These are phyloP conservation scores for Scophthalmus maximus DNA, from an alignment of 2,113 vertebrate species.

Conservation along the genomic window DNA sequence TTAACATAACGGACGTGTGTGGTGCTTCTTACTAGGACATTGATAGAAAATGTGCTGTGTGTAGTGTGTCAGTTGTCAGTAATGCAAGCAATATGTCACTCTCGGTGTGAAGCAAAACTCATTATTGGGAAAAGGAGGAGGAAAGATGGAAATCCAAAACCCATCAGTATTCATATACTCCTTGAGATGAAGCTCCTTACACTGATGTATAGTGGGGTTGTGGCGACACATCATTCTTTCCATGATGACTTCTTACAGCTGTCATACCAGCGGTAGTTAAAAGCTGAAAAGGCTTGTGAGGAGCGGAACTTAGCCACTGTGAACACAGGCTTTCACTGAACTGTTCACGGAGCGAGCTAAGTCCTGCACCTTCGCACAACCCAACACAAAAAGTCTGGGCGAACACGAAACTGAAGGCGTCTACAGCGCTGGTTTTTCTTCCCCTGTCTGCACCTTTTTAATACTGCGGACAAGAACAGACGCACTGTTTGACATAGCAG, in stretches of 20 bases:
- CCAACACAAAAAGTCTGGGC: no score
- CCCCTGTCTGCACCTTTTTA: background rate
- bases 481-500: no score
- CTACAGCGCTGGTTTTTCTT: background rate
- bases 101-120: no score
- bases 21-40: background rate
- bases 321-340: conserved; percentile 84
- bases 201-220: no score
- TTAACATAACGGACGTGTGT: background rate
- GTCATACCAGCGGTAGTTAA: background rate
- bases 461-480: background rate
- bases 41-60: background rate
- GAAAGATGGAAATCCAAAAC: background rate
- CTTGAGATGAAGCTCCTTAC: background rate
- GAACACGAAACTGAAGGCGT: background rate
- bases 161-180: background rate
- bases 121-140: background rate
- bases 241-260: conserved; percentile 36
- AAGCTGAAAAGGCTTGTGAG: conserved; percentile 73
- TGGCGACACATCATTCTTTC: background rate
- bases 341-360: conserved; percentile 90
- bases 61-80: no score
- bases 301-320: conserved; percentile 92
- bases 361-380: conserved; percentile 85
- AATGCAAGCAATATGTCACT: no score